These are phyloP conservation scores for Siphlonurus alternatus DNA, from an alignment of 2,888 invertebrate genomes.

Conservation along the genomic window DNA sequence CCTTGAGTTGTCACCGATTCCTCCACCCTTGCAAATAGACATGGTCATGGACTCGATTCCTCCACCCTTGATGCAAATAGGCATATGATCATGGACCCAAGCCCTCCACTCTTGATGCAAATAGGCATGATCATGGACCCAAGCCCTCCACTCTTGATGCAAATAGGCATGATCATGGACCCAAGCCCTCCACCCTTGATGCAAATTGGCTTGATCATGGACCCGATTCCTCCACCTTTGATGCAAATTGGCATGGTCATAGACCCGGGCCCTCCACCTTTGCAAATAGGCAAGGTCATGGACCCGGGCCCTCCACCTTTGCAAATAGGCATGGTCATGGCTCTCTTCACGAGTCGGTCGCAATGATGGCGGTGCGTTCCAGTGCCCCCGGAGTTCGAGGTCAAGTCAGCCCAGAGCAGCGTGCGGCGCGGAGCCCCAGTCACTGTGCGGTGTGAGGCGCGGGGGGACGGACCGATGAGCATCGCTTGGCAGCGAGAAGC, in stretches of 20 bases:
- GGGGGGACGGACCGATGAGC: conserved; percentile 20
- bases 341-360: not conserved
- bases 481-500: conserved; percentile 20
- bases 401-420: conserved; percentile 19
- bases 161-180: too few relatives aligned
- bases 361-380: too few relatives aligned
- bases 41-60: too few relatives aligned
- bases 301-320: not conserved
- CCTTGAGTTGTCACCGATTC: too few relatives aligned
- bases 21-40: too few relatives aligned
- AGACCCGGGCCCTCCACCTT: not conserved
- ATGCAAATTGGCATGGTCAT: not conserved
- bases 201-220: not conserved
- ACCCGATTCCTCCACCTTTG: not conserved
- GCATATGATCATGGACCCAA: too few relatives aligned
- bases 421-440: conserved; percentile 19
- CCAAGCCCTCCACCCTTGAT: too few relatives aligned
- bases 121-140: too few relatives aligned
- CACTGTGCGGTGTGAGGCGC: conserved; percentile 20
- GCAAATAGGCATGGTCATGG: not conserved
- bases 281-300: not conserved
- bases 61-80: too few relatives aligned
- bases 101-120: too few relatives aligned
- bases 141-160: too few relatives aligned
- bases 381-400: conserved; percentile 20